A percentile compares a stretch with the other conserved stretches of the same genome.
These are phyloP conservation scores for Peromyscus aztecus DNA, from an alignment of 2,797 vertebrate genomes.

Conservation along the genomic window DNA sequence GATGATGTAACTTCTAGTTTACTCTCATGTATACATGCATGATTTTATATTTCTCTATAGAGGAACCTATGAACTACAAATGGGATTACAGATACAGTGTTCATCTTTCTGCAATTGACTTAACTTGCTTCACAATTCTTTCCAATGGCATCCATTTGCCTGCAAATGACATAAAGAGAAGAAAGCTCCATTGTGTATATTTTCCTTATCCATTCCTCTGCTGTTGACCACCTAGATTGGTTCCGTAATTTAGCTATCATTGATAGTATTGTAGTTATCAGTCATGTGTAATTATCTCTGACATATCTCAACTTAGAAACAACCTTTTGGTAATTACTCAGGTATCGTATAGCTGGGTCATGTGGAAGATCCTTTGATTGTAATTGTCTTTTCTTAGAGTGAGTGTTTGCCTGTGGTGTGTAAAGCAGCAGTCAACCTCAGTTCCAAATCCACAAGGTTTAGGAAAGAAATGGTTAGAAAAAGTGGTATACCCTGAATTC, in stretches of 20 bases:
- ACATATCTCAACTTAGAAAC: neutral
- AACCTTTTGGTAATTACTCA: neutral
- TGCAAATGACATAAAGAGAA: neutral
- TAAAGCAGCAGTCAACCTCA: neutral
- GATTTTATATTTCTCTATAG: neutral
- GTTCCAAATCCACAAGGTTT: neutral
- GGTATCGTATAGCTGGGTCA: neutral
- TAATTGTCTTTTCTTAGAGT: conserved; percentile 17
- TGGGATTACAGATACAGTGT: neutral
- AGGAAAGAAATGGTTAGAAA: neutral
- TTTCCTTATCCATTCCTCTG: neutral
- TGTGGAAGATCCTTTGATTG: neutral
- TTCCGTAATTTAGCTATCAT: neutral
- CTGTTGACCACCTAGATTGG: neutral
- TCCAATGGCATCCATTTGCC: neutral
- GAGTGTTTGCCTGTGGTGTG: neutral
- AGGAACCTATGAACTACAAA: neutral
- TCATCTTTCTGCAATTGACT: neutral
- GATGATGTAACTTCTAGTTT: neutral
- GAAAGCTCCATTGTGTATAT: neutral
- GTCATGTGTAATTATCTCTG: neutral
- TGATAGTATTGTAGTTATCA: neutral
- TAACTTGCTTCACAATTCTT: neutral
- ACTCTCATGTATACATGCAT: neutral
- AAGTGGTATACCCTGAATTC: neutral